phyloP scores from a whole-genome alignment of 2,797 vertebrate species.

The Myotis vivesi region DNA sequence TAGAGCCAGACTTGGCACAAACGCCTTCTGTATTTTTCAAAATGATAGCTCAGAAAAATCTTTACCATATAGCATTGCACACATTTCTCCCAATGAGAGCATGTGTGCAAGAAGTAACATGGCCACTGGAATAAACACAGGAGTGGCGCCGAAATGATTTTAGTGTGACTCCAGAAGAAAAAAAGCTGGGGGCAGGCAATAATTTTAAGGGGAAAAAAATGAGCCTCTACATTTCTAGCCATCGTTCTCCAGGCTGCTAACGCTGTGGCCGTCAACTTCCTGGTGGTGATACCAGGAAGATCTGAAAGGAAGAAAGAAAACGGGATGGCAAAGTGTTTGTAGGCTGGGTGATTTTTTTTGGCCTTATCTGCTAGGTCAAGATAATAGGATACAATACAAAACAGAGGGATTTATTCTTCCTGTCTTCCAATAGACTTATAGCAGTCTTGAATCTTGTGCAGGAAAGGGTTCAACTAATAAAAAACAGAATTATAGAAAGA shows the following conservation, averaged over 20 bases:
- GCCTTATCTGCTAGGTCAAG: slow-evolving; percentile 45
- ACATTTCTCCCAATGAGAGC: slow-evolving; percentile 1
- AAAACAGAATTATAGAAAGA: slow-evolving; percentile 31
- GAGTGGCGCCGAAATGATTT: background rate
- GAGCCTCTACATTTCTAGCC: background rate
- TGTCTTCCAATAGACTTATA: slow-evolving; percentile 42
- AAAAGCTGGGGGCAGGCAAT: background rate
- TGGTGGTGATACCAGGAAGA: background rate
- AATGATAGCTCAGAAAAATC: background rate
- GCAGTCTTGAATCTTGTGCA: background rate
- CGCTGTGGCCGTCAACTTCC: background rate
- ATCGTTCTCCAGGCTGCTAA: background rate
- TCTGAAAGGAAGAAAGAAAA: background rate
- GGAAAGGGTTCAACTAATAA: slow-evolving; percentile 15
- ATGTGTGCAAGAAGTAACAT: background rate
- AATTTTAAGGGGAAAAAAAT: background rate
- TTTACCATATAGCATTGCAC: background rate
- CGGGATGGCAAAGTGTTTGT: background rate
- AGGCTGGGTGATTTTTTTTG: background rate
- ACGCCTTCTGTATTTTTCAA: background rate
- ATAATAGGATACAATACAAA: slow-evolving; percentile 35
- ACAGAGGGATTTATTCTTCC: slow-evolving; percentile 15
- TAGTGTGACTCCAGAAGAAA: background rate
- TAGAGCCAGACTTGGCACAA: background rate
- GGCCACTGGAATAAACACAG: background rate